phyloP scores from a whole-genome alignment of 2,888 invertebrate species.

The Pilophorus perplexus region DNA sequence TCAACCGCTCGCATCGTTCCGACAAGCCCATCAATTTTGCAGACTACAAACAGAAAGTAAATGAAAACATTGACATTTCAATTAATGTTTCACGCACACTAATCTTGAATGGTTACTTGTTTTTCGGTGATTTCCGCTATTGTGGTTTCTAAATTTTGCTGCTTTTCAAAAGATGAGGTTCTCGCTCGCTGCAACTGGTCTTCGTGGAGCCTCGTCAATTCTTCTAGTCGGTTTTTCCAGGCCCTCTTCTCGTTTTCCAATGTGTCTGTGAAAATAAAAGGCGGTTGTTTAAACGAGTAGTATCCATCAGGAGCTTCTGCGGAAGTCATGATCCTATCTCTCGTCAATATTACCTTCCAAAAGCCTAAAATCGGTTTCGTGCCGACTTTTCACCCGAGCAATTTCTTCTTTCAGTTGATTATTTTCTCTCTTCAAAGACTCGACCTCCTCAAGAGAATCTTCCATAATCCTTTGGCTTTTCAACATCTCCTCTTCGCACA shows the following conservation, averaged over 20 bases:
- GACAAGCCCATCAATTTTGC: conserved; percentile 38
- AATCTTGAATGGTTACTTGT: conserved; percentile 17
- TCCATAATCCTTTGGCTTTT: background rate
- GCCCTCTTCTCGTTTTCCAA: conserved; percentile 31
- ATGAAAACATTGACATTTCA: background rate
- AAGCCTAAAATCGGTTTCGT: background rate
- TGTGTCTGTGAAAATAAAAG: background rate
- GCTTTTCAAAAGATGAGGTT: conserved; percentile 5
- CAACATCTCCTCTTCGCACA: background rate
- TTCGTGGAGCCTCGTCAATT: conserved; percentile 11
- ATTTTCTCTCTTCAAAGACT: background rate
- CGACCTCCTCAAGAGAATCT: background rate
- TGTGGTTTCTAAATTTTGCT: conserved; percentile 23
- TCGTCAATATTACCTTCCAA: conserved; percentile 15
- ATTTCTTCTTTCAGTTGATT: background rate
- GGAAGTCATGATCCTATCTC: background rate
- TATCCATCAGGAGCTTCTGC: background rate
- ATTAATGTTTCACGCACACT: background rate
- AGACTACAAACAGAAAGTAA: conserved; percentile 35
- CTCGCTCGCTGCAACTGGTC: conserved; percentile 13
- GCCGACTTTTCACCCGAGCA: background rate
- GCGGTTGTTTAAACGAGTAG: background rate
- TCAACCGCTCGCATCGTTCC: conserved; percentile 41
- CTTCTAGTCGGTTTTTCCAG: conserved; percentile 15
- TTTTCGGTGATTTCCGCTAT: conserved; percentile 37